Base-by-base conservation (phyloP, 2,888 invertebrate species). In the Dinocampus coccinellae region DNA sequence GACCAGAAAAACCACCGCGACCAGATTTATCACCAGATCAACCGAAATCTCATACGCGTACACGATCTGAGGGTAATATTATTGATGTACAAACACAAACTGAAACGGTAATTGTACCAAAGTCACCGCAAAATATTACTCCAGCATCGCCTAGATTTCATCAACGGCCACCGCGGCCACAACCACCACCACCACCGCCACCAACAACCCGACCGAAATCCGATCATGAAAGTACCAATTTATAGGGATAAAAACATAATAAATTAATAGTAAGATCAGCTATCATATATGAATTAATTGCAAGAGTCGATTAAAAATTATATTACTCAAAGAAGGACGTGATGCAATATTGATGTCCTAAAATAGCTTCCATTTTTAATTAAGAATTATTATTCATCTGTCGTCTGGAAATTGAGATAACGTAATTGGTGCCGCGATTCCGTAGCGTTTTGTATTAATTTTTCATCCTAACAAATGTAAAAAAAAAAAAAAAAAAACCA, bases 11-110 rank as follows among this genome's bases (percentile, higher is more conserved):
- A 67, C 82, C 81, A 55, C 82, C 80, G n/a, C 77, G 80, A 9
- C 78, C 78, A 26, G 76, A 77, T 9, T 57, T 67, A 20, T 81
- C 84, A 20, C 82, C 84, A 13, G 85, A 84, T n/a, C 82, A 80
- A 73, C 76, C 81, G 1, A 83, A 81, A 75, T 83, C 83, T 3
- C 87, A 87, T 70, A 72, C 81, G 11, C 79, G 86, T 65, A 87
- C 91, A 74, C 90, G 91, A 83, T 91, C 91, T 55, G 91, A 91
- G 81, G 91, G 91, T 55, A 91, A 91, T 80, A 91, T 91, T 80
- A 89, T 91, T 74, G 91, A 91, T 78, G 88, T 88, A 71, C 90
- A 86, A 73, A 84, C 84, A 6, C 85, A 85, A 72, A 84, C 84
- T 52, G 83, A 84, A 55, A 82, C 84, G 16, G 80, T 82, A 39